Base-by-base conservation (phyloP, 2,113 vertebrate species). In the Galemys pyrenaicus region DNA sequence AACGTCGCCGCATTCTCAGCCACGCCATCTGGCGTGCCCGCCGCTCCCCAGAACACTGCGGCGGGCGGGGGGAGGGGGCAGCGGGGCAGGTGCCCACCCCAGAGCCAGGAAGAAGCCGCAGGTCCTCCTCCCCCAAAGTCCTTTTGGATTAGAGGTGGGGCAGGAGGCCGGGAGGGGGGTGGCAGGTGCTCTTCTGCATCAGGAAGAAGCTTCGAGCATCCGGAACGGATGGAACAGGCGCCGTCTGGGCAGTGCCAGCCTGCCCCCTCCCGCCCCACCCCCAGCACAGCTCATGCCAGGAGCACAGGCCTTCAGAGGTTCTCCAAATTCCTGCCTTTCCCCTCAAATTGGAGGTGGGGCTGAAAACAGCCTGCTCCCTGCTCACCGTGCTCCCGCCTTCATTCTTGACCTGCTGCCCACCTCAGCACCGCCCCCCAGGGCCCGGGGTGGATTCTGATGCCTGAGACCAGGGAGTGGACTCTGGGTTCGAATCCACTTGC, bases 1-100 rank as follows among this genome's bases (percentile, higher is more conserved):
- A 95, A 95, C 97, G 95, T 94, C 96, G 96, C 97, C 94, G 95
- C 97, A 94, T 96, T 95, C 96, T 74, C 96, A 96, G 96, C 97
- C 97, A 95, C 94, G 93, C 96, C 97, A 96, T 96, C 97, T 97
- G 96, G 97, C 94, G 67, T 95, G 96, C 97, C 97, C 97, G 96
- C 93, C 97, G 96, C 94, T 97, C 96, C 95, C 95, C 94, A 35
- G 96, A 87, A 92, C 96, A 96, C 93, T 97, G 96, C 92, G 28
- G 94, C 80, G 94, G 96, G 97, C 10, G 83, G 95, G 96, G 96
- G 89, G 96, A 94, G 96, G 96, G 96, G 96, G 91, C 92, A 83
- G 94, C 64, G 22, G 95, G 94, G 96, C 96, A 96, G 97, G 96
- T 97, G 96, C 97, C 97, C 96, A 97, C 96, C 97, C 96, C 68